phyloP scores from a whole-genome alignment of 2,113 vertebrate species.

The Tragelaphus strepsiceros region DNA sequence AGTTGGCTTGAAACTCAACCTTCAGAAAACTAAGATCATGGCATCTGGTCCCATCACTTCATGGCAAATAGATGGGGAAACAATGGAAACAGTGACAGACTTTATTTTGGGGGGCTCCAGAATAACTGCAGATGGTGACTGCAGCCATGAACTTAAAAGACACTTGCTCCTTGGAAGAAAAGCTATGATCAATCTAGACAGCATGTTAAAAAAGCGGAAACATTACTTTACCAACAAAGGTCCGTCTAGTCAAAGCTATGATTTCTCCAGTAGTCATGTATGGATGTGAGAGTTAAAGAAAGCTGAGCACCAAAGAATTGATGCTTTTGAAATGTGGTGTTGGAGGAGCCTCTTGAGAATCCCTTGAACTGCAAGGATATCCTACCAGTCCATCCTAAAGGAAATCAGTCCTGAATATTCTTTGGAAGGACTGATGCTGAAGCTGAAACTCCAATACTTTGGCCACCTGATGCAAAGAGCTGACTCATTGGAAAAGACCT shows the following conservation, averaged over 20 bases:
- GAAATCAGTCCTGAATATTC: not conserved
- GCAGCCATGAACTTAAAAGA: not conserved
- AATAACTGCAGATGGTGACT: not conserved
- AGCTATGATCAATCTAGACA: not conserved
- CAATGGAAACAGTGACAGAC: not conserved
- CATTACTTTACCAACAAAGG: not conserved
- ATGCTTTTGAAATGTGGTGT: not conserved
- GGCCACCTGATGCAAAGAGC: not conserved
- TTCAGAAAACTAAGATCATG: not conserved
- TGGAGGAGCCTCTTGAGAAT: not conserved
- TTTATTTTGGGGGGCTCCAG: not conserved
- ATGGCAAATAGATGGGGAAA: not conserved
- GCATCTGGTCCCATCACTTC: not conserved
- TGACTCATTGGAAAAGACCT: not conserved
- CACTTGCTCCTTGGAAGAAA: not conserved
- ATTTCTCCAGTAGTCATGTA: not conserved
- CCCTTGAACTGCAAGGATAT: not conserved
- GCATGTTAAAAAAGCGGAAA: not conserved
- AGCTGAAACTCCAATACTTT: not conserved
- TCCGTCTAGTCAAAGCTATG: not conserved
- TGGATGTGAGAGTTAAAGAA: not conserved
- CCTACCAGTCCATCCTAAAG: not conserved
- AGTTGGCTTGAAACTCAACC: not conserved
- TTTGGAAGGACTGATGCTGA: not conserved
- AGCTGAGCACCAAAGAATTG: not conserved